Percentiles rank a stretch among this genome's conserved stretches.
Evolutionary conservation across 2,797 vertebrate genomes (phyloP).

Genomic region (Hippoglossus hippoglossus): DNA sequence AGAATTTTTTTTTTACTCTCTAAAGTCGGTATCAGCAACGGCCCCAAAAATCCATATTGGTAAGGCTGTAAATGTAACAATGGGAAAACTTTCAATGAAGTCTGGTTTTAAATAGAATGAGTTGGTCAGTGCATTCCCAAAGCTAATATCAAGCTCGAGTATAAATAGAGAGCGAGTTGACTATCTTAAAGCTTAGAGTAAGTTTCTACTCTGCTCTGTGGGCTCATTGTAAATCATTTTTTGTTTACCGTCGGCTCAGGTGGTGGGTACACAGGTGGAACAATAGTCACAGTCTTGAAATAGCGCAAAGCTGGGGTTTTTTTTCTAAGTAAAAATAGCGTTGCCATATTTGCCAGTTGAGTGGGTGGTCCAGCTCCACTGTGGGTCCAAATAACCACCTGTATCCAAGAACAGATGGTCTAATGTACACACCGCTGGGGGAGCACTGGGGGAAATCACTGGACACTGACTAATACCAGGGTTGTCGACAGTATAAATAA

Average conservation of each 20-base stretch:
- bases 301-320: not conserved
- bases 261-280: slow-evolving; percentile 31
- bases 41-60: too few relatives aligned
- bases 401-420: slow-evolving; percentile 47
- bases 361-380: slow-evolving; percentile 33
- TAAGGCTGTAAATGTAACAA: too few relatives aligned
- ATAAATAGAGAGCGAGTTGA: too few relatives aligned
- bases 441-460: slow-evolving; percentile 21
- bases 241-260: slow-evolving; percentile 8
- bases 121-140: too few relatives aligned
- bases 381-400: slow-evolving; percentile 43
- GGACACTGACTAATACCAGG: slow-evolving; percentile 14
- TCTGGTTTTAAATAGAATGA: too few relatives aligned
- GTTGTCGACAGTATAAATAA: not conserved
- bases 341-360: slow-evolving; percentile 33
- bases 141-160: too few relatives aligned
- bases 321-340: slow-evolving; percentile 38
- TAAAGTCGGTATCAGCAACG: too few relatives aligned
- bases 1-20: too few relatives aligned
- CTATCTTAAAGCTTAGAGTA: not conserved
- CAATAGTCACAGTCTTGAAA: slow-evolving; percentile 41
- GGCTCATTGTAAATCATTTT: slow-evolving; percentile 3
- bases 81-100: too few relatives aligned
- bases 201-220: not conserved
- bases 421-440: not conserved